Evolutionary conservation across 2,888 invertebrate species (phyloP).

Genomic region (Myathropa florea): DNA sequence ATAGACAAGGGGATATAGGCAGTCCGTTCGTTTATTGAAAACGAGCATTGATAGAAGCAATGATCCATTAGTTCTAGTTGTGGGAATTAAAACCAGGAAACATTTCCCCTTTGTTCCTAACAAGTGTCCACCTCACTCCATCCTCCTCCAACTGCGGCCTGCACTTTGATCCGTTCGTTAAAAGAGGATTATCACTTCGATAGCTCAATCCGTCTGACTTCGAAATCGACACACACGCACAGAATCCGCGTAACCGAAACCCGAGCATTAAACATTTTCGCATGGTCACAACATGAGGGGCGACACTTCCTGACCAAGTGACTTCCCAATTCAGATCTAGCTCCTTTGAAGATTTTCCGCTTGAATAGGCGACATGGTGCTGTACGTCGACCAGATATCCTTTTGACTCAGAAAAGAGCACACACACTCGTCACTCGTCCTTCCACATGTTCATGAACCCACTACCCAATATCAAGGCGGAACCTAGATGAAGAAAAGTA

Average conservation of each 20-base stretch:
- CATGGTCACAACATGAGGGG: conserved; percentile 55
- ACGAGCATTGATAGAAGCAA: not conserved
- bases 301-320: conserved; percentile 63
- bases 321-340: conserved; percentile 10
- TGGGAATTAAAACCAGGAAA: not conserved
- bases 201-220: conserved; percentile 1
- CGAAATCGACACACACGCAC: conserved; percentile 18
- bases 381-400: conserved; percentile 35
- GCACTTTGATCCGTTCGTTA: not conserved
- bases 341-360: conserved; percentile 67
- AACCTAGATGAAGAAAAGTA: conserved; percentile 41
- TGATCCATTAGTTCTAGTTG: not conserved
- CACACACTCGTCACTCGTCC: conserved; percentile 40
- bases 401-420: conserved; percentile 58
- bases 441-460: conserved; percentile 58
- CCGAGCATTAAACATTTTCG: conserved; percentile 43
- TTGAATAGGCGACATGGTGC: conserved; percentile 18
- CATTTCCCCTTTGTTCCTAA: not conserved
- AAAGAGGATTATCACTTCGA: not conserved
- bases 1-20: too few relatives aligned
- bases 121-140: not conserved
- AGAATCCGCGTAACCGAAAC: conserved; percentile 26
- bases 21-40: not conserved
- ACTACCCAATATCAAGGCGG: conserved; percentile 41
- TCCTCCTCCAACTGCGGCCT: not conserved